Evolutionary conservation across 2,113 vertebrate species (phyloP).

Genomic region (Spheniscus mendiculus): DNA sequence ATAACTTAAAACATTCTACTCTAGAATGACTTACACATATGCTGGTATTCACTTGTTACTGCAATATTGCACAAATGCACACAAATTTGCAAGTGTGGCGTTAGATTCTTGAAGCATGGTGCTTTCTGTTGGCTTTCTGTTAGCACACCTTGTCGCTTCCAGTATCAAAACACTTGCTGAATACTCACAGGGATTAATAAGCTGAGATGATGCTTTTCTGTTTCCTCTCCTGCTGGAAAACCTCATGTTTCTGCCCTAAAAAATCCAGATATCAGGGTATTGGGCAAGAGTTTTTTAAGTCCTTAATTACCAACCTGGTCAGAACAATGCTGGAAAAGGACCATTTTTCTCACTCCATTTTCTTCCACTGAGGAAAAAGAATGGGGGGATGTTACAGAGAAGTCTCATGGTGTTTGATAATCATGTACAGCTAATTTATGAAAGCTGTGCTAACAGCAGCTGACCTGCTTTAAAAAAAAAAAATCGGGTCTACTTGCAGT

Average conservation of each 20-base stretch:
- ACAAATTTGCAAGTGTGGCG: background rate
- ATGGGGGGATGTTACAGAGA: background rate
- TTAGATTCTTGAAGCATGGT: background rate
- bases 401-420: background rate
- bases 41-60: background rate
- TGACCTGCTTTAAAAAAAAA: background rate
- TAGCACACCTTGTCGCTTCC: background rate
- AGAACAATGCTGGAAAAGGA: background rate
- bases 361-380: background rate
- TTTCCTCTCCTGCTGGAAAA: background rate
- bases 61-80: background rate
- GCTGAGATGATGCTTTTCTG: background rate
- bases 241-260: background rate
- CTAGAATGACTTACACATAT: background rate
- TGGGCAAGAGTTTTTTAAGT: background rate
- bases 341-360: background rate
- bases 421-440: background rate
- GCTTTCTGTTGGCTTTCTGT: background rate
- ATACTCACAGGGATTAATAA: background rate
- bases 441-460: background rate
- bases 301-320: background rate
- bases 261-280: background rate
- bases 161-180: background rate
- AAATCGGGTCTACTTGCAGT: background rate
- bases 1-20: background rate